phyloP scores from a whole-genome alignment of 2,888 invertebrate species.

The Spodoptera exigua region DNA sequence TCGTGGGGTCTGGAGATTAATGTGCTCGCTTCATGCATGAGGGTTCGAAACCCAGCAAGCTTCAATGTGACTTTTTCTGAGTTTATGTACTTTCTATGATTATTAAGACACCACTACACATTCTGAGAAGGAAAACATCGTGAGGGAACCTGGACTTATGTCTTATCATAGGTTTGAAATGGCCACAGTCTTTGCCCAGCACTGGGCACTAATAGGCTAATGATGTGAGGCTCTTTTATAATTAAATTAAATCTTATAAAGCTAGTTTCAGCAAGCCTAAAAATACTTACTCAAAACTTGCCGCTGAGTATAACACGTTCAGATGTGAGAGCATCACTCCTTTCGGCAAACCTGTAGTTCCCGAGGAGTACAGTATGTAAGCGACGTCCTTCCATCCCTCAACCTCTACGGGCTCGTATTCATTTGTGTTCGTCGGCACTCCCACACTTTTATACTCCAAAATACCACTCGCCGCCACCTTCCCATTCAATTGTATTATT shows the following conservation, averaged over 20 bases:
- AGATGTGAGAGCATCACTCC: constrained; percentile 92
- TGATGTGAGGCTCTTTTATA: too few relatives aligned
- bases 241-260: not conserved
- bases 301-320: constrained; percentile 81
- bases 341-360: constrained; percentile 94
- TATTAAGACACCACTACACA: too few relatives aligned
- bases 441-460: constrained; percentile 54
- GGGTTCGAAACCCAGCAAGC: too few relatives aligned
- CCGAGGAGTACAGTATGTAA: constrained; percentile 89
- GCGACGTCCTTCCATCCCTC: constrained; percentile 65
- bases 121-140: too few relatives aligned
- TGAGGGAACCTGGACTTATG: too few relatives aligned
- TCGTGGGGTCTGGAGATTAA: too few relatives aligned
- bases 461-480: constrained; percentile 63
- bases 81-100: too few relatives aligned
- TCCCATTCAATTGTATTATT: constrained; percentile 91
- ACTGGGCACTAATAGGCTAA: too few relatives aligned
- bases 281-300: constrained; percentile 80
- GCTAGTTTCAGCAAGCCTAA: not conserved
- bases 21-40: too few relatives aligned
- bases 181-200: too few relatives aligned
- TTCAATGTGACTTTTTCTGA: too few relatives aligned
- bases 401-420: constrained; percentile 62
- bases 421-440: constrained; percentile 47
- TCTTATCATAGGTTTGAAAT: too few relatives aligned